Evolutionary conservation across 2,888 invertebrate genomes (phyloP).

Genomic region (Melanargia galathea): DNA sequence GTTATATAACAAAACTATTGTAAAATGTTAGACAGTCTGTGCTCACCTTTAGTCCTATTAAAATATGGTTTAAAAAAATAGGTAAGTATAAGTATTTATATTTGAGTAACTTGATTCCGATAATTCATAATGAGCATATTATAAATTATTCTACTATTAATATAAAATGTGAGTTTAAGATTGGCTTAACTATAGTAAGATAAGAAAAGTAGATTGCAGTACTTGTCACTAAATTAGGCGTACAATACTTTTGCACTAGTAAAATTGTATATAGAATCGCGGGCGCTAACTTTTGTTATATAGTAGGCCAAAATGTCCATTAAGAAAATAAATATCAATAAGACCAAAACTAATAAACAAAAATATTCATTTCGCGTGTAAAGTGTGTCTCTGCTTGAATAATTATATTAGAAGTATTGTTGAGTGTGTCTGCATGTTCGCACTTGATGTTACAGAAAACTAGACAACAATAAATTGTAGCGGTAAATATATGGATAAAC

Average conservation of each 20-base stretch:
- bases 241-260: background rate
- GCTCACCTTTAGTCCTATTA: background rate
- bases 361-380: background rate
- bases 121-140: background rate
- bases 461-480: background rate
- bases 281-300: background rate
- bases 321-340: background rate
- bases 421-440: background rate
- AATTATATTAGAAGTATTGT: background rate
- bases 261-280: background rate
- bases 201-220: background rate
- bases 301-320: background rate
- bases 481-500: no score
- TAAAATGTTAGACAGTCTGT: background rate
- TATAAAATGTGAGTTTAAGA: background rate
- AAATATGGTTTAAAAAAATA: slow-evolving; percentile 1
- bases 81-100: background rate
- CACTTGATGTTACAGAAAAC: background rate
- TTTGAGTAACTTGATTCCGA: background rate
- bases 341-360: background rate
- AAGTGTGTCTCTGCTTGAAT: background rate
- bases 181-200: background rate
- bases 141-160: background rate
- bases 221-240: background rate
- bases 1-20: background rate